A percentile compares a stretch with the other conserved stretches of the same genome.
These are phyloP conservation scores for Athene noctua DNA, from an alignment of 2,113 vertebrate genomes.

Conservation along the genomic window DNA sequence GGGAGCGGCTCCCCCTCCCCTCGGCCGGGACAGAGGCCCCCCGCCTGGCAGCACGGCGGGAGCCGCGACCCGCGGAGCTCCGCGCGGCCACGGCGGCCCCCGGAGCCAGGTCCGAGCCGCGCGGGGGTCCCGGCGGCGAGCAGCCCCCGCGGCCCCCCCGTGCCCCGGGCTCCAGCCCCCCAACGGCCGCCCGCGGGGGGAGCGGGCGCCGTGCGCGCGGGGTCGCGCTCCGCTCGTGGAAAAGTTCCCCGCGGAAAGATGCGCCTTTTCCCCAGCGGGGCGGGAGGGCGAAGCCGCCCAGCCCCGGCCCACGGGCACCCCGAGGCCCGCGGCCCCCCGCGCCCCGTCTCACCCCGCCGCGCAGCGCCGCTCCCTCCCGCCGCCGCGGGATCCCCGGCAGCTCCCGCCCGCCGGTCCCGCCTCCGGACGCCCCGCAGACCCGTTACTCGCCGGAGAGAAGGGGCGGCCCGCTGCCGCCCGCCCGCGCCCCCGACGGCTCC, in stretches of 20 bases:
- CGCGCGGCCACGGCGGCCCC: background rate
- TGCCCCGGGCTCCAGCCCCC: background rate
- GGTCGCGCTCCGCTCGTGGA: background rate
- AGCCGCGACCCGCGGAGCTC: background rate
- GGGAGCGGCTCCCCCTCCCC: no score
- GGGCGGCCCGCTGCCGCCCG: background rate
- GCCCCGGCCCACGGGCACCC: background rate
- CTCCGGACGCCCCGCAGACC: background rate
- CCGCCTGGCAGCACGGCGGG: rapidly evolving
- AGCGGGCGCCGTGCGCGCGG: no score
- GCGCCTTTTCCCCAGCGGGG: background rate
- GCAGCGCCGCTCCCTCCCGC: background rate
- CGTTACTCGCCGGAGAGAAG: background rate
- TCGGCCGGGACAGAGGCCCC: background rate
- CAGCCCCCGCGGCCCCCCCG: no score
- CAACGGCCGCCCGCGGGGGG: no score
- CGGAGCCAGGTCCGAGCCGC: background rate
- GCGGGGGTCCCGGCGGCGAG: background rate
- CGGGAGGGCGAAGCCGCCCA: background rate
- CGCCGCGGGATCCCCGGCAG: background rate
- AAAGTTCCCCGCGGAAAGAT: background rate
- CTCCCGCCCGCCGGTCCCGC: background rate
- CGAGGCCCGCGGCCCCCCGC: background rate
- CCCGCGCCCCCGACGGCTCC: background rate
- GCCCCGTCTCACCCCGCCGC: background rate